phyloP scores from a whole-genome alignment of 2,888 invertebrate genomes.

The Ecdyonurus torrentis region DNA sequence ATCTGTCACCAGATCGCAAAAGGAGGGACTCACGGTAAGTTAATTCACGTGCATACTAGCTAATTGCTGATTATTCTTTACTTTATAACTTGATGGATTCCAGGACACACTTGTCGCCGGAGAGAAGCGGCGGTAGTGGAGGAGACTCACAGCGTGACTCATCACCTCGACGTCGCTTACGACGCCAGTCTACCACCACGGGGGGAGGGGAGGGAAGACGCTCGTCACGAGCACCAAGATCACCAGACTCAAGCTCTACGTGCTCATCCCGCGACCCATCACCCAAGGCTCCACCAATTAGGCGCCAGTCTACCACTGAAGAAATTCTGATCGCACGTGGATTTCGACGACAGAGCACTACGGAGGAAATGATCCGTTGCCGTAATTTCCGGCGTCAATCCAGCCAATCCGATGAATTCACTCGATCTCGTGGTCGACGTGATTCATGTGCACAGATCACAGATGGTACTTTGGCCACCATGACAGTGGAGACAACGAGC shows the following conservation, averaged over 20 bases:
- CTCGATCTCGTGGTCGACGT: conserved; percentile 43
- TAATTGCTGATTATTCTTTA: too few relatives aligned
- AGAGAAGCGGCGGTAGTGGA: conserved; percentile 57
- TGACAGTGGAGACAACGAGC: conserved; percentile 86
- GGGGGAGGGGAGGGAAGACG: conserved; percentile 32
- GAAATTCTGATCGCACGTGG: conserved; percentile 82
- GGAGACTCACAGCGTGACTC: conserved; percentile 35
- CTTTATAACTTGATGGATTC: not conserved
- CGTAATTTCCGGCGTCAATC: conserved; percentile 80
- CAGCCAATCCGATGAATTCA: conserved; percentile 66
- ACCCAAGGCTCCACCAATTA: conserved; percentile 60
- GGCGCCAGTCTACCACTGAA: conserved; percentile 79
- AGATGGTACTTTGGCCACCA: conserved; percentile 78
- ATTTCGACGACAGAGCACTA: conserved; percentile 76
- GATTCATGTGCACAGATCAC: conserved; percentile 83
- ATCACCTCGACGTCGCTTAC: conserved; percentile 34
- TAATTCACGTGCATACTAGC: not conserved
- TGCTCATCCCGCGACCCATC: conserved; percentile 77
- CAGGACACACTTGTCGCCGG: conserved; percentile 46
- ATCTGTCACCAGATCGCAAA: conserved; percentile 16
- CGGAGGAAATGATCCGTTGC: conserved; percentile 84
- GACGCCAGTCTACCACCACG: conserved; percentile 66
- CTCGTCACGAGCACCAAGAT: conserved; percentile 23
- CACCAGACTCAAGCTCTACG: conserved; percentile 36
- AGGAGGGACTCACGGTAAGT: conserved; percentile 3